phyloP scores from a whole-genome alignment of 2,113 vertebrate genomes.

The Eptatretus burgeri region DNA sequence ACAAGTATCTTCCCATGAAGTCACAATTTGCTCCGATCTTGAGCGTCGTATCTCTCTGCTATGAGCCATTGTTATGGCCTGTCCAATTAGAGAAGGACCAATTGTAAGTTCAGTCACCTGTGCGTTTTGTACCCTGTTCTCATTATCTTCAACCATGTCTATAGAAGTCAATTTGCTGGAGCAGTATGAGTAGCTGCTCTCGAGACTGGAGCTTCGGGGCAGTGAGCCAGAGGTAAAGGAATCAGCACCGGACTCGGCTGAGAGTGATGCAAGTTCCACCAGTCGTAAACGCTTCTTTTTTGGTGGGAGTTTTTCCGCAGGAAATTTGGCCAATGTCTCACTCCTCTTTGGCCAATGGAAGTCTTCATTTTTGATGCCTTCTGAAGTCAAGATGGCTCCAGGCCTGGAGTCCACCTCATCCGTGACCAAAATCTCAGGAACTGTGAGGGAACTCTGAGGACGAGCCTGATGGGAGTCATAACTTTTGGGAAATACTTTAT shows the following conservation, averaged over 20 bases:
- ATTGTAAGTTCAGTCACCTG: conserved; percentile 12
- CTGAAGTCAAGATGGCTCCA: neutral
- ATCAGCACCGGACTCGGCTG: neutral
- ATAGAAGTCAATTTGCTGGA: neutral
- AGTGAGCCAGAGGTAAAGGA: neutral
- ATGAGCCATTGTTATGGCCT: too few relatives aligned
- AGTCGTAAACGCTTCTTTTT: conserved; percentile 3
- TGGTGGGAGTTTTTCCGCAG: conserved; percentile 2
- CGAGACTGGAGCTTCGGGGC: neutral
- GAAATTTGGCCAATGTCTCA: conserved; percentile 1
- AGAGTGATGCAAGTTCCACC: neutral
- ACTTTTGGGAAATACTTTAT: neutral
- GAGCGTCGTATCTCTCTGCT: too few relatives aligned
- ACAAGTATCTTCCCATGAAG: conserved; percentile 33
- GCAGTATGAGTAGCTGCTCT: neutral
- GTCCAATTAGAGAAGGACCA: too few relatives aligned
- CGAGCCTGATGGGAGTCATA: neutral
- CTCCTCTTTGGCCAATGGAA: conserved; percentile 5
- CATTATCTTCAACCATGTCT: too few relatives aligned
- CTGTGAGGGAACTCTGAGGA: neutral
- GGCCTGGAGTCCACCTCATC: neutral
- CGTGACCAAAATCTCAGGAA: conserved; percentile 1
- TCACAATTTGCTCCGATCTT: conserved; percentile 8
- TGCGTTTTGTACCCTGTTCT: too few relatives aligned
- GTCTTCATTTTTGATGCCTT: conserved; percentile 4